These are phyloP conservation scores for Tragelaphus imberbis DNA, from an alignment of 2,113 vertebrate species.

Conservation along the genomic window DNA sequence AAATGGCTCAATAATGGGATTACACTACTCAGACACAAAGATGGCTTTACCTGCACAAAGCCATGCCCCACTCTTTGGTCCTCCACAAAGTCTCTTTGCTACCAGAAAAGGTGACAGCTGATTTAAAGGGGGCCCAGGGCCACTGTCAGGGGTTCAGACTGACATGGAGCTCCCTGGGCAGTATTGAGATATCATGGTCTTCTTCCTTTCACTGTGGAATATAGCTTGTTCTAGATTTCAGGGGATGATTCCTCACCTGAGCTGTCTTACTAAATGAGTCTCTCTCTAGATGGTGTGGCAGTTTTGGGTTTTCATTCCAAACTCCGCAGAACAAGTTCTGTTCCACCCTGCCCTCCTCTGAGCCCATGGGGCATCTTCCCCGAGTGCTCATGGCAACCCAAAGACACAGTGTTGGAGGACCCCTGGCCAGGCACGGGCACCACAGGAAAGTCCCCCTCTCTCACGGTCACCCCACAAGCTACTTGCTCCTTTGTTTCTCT, in stretches of 20 bases:
- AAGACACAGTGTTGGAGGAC: rapidly evolving
- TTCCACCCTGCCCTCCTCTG: neutral
- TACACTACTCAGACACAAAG: neutral
- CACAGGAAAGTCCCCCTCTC: neutral
- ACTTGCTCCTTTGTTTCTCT: neutral
- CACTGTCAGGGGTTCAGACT: neutral
- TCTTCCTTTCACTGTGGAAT: neutral
- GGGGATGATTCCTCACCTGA: neutral
- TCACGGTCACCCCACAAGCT: neutral
- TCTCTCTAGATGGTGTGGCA: neutral
- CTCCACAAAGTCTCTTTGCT: neutral
- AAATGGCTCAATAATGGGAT: neutral
- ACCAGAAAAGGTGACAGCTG: neutral
- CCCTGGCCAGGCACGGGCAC: neutral
- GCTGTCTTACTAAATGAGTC: neutral
- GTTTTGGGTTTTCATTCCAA: conserved; percentile 26
- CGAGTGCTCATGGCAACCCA: too few species aligned
- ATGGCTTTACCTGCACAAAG: neutral
- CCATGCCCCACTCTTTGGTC: neutral
- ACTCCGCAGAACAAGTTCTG: neutral
- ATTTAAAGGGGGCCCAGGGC: neutral
- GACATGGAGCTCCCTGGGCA: neutral
- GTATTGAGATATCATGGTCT: neutral
- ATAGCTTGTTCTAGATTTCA: conserved; percentile 25
- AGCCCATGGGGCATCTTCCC: neutral